Evolutionary conservation across 2,113 vertebrate species (phyloP).

Genomic region (Megaptera novaeangliae): DNA sequence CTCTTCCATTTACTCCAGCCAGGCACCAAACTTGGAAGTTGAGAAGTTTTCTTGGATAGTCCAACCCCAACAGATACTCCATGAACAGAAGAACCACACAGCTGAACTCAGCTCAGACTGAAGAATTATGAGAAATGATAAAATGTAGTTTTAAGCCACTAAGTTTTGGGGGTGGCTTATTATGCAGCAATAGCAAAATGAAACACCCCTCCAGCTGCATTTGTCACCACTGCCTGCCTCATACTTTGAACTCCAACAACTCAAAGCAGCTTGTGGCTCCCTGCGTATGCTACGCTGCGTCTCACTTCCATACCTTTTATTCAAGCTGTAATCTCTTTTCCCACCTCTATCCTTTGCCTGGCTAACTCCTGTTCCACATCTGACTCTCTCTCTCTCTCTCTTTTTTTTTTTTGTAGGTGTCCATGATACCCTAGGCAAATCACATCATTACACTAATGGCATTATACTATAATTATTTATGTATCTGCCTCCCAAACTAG

Average conservation of each 20-base stretch:
- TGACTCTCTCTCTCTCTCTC: not conserved
- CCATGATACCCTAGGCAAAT: not conserved
- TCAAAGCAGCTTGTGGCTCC: not conserved
- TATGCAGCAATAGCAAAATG: not conserved
- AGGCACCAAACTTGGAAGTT: not conserved
- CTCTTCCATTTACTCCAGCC: not conserved
- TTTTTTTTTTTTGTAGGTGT: not conserved
- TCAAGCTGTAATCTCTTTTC: not conserved
- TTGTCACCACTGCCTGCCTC: not conserved
- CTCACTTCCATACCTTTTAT: not conserved
- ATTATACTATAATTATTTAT: not conserved
- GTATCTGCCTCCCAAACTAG: not conserved
- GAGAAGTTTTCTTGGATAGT: not conserved
- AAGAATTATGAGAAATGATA: not conserved
- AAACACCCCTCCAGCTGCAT: not conserved
- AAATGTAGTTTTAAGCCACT: not conserved
- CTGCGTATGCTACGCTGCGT: fast-evolving
- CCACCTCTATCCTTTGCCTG: not conserved
- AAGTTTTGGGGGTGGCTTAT: not conserved
- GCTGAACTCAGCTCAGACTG: not conserved
- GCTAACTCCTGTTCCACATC: not conserved
- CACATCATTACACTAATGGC: not conserved
- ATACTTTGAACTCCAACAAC: not conserved
- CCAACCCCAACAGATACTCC: not conserved
- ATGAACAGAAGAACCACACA: not conserved